Evolutionary conservation across 2,113 vertebrate genomes (phyloP).

Genomic region (Mesembrinibis cayennensis): DNA sequence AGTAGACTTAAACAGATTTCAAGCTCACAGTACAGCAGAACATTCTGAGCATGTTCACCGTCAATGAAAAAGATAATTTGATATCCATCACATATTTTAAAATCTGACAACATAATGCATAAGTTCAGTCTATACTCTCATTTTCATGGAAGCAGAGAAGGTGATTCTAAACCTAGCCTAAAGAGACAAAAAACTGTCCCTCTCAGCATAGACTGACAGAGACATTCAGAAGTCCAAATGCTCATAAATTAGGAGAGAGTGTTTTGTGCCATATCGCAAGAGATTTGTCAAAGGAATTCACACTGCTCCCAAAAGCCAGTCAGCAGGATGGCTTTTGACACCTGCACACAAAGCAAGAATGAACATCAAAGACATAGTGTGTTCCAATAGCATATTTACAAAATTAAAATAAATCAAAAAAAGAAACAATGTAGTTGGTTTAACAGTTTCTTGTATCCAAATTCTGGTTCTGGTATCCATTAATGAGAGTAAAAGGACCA

Average conservation of each 20-base stretch:
- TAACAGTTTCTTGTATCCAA: neutral
- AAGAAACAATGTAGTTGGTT: neutral
- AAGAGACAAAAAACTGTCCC: neutral
- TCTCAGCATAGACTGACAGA: neutral
- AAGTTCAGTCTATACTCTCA: neutral
- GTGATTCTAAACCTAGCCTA: neutral
- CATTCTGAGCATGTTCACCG: neutral
- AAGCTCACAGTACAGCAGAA: neutral
- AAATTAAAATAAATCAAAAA: neutral
- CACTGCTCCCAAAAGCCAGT: neutral
- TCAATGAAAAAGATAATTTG: neutral
- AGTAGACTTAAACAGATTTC: neutral
- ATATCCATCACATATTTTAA: neutral
- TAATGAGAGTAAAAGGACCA: neutral
- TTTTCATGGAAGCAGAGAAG: neutral
- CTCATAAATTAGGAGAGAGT: neutral
- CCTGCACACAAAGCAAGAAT: neutral
- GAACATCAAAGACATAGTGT: neutral
- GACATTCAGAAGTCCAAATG: neutral
- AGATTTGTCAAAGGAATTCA: neutral
- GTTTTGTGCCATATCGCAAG: neutral
- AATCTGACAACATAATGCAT: neutral
- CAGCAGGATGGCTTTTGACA: neutral
- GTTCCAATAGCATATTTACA: neutral
- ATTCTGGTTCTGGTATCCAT: neutral